Base-by-base conservation (phyloP, 2,113 vertebrate species). In the Sinocyclocheilus anshuiensis region DNA sequence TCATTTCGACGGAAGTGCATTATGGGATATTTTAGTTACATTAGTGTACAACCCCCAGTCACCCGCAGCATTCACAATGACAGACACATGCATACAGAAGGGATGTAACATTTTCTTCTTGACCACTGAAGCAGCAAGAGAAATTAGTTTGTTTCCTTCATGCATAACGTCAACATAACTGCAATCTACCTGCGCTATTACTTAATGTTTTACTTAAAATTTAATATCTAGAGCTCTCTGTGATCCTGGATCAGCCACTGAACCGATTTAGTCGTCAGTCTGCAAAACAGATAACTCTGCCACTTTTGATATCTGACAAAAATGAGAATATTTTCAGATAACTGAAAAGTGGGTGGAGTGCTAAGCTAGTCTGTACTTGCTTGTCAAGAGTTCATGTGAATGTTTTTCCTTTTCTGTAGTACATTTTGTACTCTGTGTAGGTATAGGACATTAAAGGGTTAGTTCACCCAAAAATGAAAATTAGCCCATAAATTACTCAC, bases 1-100 rank as follows among this genome's bases (percentile, higher is more conserved):
- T 75, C n/a, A 42, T 67, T 63, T n/a, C 6, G 63, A 48, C 85
- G 42, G 24, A 61, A 87, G 42, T 75, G 53, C 76, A 57, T 69
- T 85, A 77, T 65, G 13, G 61, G 20, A 85, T 82, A 16, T n/a
- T 57, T 11, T 53, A 36, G 11, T 82, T 36, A 4, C 16, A 10
- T 86, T 82, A 69, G 15, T 63, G 3, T 67, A 45, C n/a, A 16
- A 24, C 45, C 39, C 61, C 53, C 24, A 26, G 7, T 53, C 36
- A 42, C 81, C 57, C 29, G 63, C 59, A 59, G 11, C 26, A 71
- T 81, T 81, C 29, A 76, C 55, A 26, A 45, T 20, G 16, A 22
- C 7, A 26, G 16, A 29, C 67, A 59, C 69, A 63, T 55, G 45
- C 33, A 22, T 39, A 53, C 33, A 10, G 36, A 50, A 29, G 10